Evolutionary conservation across 2,113 vertebrate species (phyloP).

Genomic region (Eidolon helvum): DNA sequence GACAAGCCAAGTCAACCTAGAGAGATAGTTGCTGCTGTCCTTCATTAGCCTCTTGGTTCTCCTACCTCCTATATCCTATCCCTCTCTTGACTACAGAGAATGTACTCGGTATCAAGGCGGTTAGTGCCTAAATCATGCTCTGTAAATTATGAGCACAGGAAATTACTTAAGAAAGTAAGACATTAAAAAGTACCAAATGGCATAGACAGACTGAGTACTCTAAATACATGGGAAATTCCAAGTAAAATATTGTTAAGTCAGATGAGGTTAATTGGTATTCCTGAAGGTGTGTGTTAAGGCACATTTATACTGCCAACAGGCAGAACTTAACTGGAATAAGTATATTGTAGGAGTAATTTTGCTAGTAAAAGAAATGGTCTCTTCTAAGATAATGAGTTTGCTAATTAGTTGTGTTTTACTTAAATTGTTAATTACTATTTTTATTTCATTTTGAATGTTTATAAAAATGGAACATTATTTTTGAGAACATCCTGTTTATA

Average conservation of each 20-base stretch:
- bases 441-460: slow-evolving; percentile 60
- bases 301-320: background rate
- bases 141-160: background rate
- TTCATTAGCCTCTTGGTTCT: background rate
- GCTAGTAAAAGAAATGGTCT: background rate
- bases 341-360: slow-evolving; percentile 28
- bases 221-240: slow-evolving; percentile 27
- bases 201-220: background rate
- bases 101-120: background rate
- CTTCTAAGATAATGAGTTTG: slow-evolving; percentile 24
- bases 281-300: slow-evolving; percentile 7
- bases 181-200: slow-evolving; percentile 36
- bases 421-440: slow-evolving; percentile 54
- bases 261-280: slow-evolving; percentile 24
- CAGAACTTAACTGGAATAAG: slow-evolving; percentile 6
- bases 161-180: slow-evolving; percentile 14
- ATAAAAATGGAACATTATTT: slow-evolving; percentile 64
- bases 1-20: background rate
- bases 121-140: slow-evolving; percentile 8
- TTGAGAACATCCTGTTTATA: slow-evolving; percentile 64
- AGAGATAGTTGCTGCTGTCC: background rate
- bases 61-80: background rate
- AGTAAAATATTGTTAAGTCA: slow-evolving; percentile 41
- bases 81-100: background rate
- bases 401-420: slow-evolving; percentile 24